Evolutionary conservation across 2,797 vertebrate species (phyloP).

Genomic region (Corythornis leucogaster): DNA sequence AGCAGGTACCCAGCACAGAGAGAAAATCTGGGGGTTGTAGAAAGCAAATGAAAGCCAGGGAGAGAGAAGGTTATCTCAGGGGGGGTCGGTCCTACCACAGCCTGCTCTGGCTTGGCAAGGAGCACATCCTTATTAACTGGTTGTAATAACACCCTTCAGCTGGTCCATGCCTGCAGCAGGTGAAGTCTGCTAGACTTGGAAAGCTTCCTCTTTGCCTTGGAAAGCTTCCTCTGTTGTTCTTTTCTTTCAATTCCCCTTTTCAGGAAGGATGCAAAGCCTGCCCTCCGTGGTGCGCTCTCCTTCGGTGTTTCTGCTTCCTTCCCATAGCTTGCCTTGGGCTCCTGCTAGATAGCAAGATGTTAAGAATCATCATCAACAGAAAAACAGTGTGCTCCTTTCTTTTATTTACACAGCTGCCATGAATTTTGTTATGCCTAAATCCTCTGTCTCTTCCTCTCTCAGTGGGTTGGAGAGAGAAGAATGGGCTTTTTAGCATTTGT

Average conservation of each 20-base stretch:
- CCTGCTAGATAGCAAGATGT: slow-evolving; percentile 60
- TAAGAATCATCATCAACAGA: slow-evolving; percentile 28
- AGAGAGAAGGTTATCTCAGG: not conserved
- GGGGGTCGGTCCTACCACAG: not conserved
- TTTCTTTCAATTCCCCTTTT: not conserved
- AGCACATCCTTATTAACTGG: not conserved
- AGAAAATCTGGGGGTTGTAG: not conserved
- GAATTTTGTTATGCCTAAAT: slow-evolving; percentile 67
- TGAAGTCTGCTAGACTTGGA: not conserved
- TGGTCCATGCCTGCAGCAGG: slow-evolving; percentile 2
- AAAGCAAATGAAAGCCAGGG: not conserved
- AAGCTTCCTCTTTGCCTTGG: not conserved
- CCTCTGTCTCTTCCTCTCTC: slow-evolving; percentile 67
- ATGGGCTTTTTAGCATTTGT: slow-evolving; percentile 65
- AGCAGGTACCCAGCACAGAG: slow-evolving; percentile 6
- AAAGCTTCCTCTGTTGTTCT: not conserved
- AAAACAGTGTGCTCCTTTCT: slow-evolving; percentile 32
- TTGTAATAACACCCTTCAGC: slow-evolving; percentile 8
- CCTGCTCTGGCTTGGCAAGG: not conserved
- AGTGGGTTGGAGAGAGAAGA: slow-evolving; percentile 64
- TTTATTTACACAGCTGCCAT: slow-evolving; percentile 80
- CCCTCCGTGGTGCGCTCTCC: not conserved
- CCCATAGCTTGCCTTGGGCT: slow-evolving; percentile 61
- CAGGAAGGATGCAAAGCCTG: slow-evolving; percentile 25
- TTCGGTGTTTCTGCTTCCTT: slow-evolving; percentile 26